Percentiles rank a stretch among this genome's conserved stretches.
These are phyloP conservation scores for Drosophila bocqueti DNA, from an alignment of 1,140 invertebrate genomes.

Conservation along the genomic window DNA sequence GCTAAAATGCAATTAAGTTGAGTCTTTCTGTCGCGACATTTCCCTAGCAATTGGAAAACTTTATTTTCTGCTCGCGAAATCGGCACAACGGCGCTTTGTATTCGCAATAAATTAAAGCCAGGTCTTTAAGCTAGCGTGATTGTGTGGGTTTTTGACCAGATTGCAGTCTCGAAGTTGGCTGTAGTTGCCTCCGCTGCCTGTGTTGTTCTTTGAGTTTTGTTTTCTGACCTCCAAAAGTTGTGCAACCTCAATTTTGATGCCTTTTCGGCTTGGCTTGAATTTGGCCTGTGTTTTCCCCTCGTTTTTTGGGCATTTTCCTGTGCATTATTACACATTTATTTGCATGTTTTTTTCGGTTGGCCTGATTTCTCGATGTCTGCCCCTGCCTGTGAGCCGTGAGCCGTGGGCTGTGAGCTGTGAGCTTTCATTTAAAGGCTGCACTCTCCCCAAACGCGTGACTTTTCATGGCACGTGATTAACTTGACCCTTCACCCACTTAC, in stretches of 20 bases:
- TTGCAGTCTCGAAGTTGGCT: conserved; percentile 19
- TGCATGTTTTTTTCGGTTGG: conserved; percentile 48
- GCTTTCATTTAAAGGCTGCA: conserved; percentile 12
- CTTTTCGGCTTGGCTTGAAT: conserved; percentile 4
- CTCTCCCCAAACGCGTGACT: conserved; percentile 62
- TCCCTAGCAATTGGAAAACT: neutral
- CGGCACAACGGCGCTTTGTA: neutral
- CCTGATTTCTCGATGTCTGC: conserved; percentile 39
- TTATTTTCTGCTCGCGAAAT: conserved; percentile 9
- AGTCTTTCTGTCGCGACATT: conserved; percentile 7
- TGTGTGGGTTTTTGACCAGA: conserved; percentile 10
- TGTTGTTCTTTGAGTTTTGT: conserved; percentile 35
- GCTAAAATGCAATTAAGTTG: conserved; percentile 9
- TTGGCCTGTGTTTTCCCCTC: neutral
- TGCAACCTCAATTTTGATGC: conserved; percentile 47
- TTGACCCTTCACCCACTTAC: conserved; percentile 41
- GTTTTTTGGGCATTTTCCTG: conserved; percentile 35
- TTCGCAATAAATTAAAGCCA: conserved; percentile 8
- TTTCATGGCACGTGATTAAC: conserved; percentile 80
- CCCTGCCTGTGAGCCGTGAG: conserved; percentile 1
- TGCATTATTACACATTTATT: conserved; percentile 58
- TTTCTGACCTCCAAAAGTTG: conserved; percentile 62
- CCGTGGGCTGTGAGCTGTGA: conserved; percentile 5
- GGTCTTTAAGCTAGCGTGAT: neutral
- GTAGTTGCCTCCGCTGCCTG: conserved; percentile 6